Percentiles rank a stretch among this genome's conserved stretches.
Evolutionary conservation across 1,140 invertebrate genomes (phyloP).

Genomic region (Elymnias hypermnestra): DNA sequence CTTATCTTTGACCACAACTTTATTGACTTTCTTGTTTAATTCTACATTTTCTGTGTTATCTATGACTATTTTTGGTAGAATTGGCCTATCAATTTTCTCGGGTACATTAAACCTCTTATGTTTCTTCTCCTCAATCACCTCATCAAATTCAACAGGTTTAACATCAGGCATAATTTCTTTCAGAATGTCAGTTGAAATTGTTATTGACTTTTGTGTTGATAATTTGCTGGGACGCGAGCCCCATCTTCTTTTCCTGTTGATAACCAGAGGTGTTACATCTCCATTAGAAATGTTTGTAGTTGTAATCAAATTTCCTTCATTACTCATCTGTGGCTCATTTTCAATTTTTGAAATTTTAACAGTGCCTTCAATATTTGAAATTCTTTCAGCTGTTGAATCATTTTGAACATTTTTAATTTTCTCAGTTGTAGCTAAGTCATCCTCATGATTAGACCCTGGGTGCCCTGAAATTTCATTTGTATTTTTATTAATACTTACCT

Average conservation of each 20-base stretch:
- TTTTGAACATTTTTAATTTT: slow-evolving; percentile 30
- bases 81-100: slow-evolving; percentile 56
- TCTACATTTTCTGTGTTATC: slow-evolving; percentile 58
- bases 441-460: slow-evolving; percentile 34
- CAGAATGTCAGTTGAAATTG: slow-evolving; percentile 77
- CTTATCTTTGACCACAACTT: slow-evolving; percentile 35
- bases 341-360: background rate
- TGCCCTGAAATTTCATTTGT: slow-evolving; percentile 42
- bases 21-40: slow-evolving; percentile 34
- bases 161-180: slow-evolving; percentile 78
- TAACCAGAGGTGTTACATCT: slow-evolving; percentile 34
- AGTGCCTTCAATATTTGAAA: slow-evolving; percentile 1
- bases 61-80: slow-evolving; percentile 65
- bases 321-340: background rate
- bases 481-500: slow-evolving; percentile 66
- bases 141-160: slow-evolving; percentile 69
- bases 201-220: slow-evolving; percentile 70
- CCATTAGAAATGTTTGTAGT: slow-evolving; percentile 36
- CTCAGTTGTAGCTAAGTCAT: slow-evolving; percentile 53
- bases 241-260: slow-evolving; percentile 65
- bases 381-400: slow-evolving; percentile 3
- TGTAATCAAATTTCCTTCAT: slow-evolving; percentile 18
- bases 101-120: slow-evolving; percentile 43
- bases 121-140: slow-evolving; percentile 73
- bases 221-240: slow-evolving; percentile 61